Evolutionary conservation across 1,140 invertebrate genomes (phyloP).

Genomic region (Drosophila kepulauana): DNA sequence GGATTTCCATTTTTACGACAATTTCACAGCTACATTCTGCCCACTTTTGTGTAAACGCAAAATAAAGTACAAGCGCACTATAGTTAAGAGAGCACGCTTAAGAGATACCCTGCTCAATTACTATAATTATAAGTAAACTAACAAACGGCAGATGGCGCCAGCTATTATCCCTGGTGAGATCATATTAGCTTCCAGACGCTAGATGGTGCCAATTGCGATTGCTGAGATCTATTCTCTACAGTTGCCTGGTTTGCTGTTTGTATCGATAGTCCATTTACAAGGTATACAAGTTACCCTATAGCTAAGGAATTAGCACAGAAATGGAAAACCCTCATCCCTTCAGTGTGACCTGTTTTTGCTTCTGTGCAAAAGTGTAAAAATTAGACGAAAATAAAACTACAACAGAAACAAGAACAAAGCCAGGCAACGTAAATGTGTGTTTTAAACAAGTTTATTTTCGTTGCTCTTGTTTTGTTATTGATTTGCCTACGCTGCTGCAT

Average conservation of each 20-base stretch:
- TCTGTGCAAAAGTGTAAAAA: constrained; percentile 66
- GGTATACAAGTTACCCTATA: neutral
- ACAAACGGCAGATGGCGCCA: too few relatives aligned
- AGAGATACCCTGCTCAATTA: too few relatives aligned
- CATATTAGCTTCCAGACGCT: too few relatives aligned
- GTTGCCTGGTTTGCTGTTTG: too few relatives aligned
- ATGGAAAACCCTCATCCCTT: constrained; percentile 12
- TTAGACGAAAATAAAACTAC: constrained; percentile 41
- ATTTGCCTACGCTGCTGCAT: constrained; percentile 53
- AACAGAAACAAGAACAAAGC: neutral
- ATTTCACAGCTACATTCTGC: constrained; percentile 44
- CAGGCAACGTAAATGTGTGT: constrained; percentile 44
- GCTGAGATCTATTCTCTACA: neutral
- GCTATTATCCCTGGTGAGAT: too few relatives aligned
- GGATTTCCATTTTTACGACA: constrained; percentile 38
- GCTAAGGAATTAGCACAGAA: constrained; percentile 41
- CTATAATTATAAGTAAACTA: too few relatives aligned
- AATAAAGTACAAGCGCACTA: constrained; percentile 3
- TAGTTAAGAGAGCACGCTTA: too few relatives aligned
- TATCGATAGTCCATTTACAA: too few relatives aligned
- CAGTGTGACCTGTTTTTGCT: constrained; percentile 50
- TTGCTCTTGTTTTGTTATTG: constrained; percentile 63
- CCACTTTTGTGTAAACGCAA: constrained; percentile 15
- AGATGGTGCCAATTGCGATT: too few relatives aligned
- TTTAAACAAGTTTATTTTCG: constrained; percentile 60